Conservation (phyloP, 30 jellyfish, hydroid and myxozoan genomes). For the Sanderia malayensis region DNA sequence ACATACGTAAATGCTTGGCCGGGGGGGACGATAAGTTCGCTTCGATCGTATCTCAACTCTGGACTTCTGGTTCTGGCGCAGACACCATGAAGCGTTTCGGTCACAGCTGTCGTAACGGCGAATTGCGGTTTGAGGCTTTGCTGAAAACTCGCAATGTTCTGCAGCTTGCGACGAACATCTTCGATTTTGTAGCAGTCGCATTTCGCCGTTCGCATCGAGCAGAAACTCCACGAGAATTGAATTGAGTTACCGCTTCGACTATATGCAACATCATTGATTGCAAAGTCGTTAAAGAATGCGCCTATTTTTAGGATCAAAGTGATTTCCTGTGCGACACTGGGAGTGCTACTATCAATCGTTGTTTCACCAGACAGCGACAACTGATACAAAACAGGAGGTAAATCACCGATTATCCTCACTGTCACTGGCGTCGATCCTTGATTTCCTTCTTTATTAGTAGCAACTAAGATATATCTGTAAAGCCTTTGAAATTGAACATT, state of each 20-base stretch:
- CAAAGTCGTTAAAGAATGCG: slow-evolving; percentile 20
- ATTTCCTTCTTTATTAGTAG: slow-evolving; percentile 66
- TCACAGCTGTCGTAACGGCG: slow-evolving; percentile 6
- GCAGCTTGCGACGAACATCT: slow-evolving; percentile 27
- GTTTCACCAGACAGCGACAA: slow-evolving; percentile 35
- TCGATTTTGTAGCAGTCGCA: slow-evolving; percentile 56
- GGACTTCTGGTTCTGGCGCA: slow-evolving; percentile 21
- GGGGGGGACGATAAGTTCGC: slow-evolving; percentile 32
- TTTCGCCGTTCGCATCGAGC: slow-evolving; percentile 20
- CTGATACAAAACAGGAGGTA: slow-evolving; percentile 25
- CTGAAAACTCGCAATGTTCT: neutral
- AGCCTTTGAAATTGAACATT: neutral
- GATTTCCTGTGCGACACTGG: slow-evolving; percentile 62
- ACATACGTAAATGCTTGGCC: slow-evolving; percentile 58
- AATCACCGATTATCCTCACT: slow-evolving; percentile 42
- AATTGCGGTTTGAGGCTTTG: slow-evolving; percentile 26
- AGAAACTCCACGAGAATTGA: slow-evolving; percentile 68
- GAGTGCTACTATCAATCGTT: slow-evolving; percentile 1
- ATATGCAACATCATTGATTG: slow-evolving; percentile 45
- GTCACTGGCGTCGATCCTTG: slow-evolving; percentile 42
- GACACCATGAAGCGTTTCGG: slow-evolving; percentile 32
- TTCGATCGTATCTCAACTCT: slow-evolving; percentile 7
- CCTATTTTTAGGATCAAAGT: slow-evolving; percentile 38
- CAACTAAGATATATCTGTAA: slow-evolving; percentile 48
- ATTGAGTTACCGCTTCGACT: slow-evolving; percentile 13